Evolutionary conservation across 2,888 invertebrate species (phyloP).

Genomic region (Ichneumoninae sp.): DNA sequence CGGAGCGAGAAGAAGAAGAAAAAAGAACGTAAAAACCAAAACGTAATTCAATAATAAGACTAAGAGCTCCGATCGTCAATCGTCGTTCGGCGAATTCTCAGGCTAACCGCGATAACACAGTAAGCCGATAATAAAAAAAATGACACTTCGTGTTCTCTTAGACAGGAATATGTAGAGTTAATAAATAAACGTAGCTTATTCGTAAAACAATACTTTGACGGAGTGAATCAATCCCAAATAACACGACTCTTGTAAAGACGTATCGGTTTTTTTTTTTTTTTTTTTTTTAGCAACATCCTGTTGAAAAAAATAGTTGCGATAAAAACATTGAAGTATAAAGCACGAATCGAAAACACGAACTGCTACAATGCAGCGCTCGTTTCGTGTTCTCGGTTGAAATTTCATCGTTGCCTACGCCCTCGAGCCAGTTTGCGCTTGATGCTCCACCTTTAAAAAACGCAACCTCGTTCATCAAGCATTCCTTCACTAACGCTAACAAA

Average conservation of each 20-base stretch:
- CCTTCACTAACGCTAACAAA: slow-evolving; percentile 7
- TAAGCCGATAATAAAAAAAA: slow-evolving; percentile 18
- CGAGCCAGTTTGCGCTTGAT: neutral
- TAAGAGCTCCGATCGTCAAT: slow-evolving; percentile 4
- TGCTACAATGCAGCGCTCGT: neutral
- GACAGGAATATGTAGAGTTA: slow-evolving; percentile 56
- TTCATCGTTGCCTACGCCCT: neutral
- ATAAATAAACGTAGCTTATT: slow-evolving; percentile 57
- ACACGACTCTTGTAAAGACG: slow-evolving; percentile 2
- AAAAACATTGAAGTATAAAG: slow-evolving; percentile 1
- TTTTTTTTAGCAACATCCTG: neutral
- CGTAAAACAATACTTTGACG: slow-evolving; percentile 31
- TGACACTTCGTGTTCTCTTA: slow-evolving; percentile 59
- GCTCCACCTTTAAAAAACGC: neutral
- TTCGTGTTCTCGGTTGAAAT: neutral
- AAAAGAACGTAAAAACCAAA: neutral
- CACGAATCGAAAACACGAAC: neutral
- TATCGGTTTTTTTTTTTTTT: neutral
- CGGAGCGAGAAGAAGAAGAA: neutral
- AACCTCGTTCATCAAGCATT: slow-evolving; percentile 23
- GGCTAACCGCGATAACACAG: slow-evolving; percentile 27
- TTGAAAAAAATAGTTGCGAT: neutral
- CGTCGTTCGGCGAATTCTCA: neutral
- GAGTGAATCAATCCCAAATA: slow-evolving; percentile 37
- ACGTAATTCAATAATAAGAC: neutral